These are phyloP conservation scores for Anser cygnoides DNA, from an alignment of 2,113 vertebrate genomes.

Conservation along the genomic window DNA sequence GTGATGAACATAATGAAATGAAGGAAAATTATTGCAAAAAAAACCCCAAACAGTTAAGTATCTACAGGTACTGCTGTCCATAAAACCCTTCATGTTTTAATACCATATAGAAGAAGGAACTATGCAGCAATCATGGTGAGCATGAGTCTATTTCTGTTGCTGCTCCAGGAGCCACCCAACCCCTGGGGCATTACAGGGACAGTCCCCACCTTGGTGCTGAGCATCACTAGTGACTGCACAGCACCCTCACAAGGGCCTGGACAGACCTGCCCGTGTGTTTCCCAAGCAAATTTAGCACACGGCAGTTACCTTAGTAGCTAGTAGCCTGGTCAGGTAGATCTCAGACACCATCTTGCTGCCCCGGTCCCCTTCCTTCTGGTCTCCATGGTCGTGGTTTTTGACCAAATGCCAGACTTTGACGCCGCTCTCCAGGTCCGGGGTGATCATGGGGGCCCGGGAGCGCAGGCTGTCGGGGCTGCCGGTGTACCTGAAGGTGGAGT, in stretches of 20 bases:
- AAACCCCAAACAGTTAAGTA: not conserved
- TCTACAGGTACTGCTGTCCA: not conserved
- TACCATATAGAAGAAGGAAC: fast-evolving
- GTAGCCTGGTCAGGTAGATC: slow-evolving; percentile 95
- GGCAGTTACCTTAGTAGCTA: slow-evolving; percentile 92
- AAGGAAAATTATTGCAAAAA: not conserved
- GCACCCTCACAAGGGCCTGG: fast-evolving
- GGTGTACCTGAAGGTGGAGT: slow-evolving; percentile 96
- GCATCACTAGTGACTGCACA: not conserved
- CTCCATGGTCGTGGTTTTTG: slow-evolving; percentile 97
- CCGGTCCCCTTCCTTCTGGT: slow-evolving; percentile 97
- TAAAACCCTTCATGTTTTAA: not conserved
- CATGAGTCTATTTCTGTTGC: fast-evolving
- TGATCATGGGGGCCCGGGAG: slow-evolving; percentile 97
- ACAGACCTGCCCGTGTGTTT: fast-evolving
- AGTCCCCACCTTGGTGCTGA: fast-evolving
- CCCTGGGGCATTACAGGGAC: too few species aligned
- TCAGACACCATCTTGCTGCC: slow-evolving; percentile 99
- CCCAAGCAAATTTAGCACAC: fast-evolving
- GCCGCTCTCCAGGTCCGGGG: slow-evolving; percentile 94
- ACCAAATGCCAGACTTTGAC: slow-evolving; percentile 98
- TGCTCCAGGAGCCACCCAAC: not conserved
- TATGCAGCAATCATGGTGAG: not conserved
- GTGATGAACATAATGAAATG: fast-evolving
- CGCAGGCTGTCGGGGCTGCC: slow-evolving; percentile 98